These are phyloP conservation scores for Microctonus brassicae DNA, from an alignment of 2,888 invertebrate species.

Conservation along the genomic window DNA sequence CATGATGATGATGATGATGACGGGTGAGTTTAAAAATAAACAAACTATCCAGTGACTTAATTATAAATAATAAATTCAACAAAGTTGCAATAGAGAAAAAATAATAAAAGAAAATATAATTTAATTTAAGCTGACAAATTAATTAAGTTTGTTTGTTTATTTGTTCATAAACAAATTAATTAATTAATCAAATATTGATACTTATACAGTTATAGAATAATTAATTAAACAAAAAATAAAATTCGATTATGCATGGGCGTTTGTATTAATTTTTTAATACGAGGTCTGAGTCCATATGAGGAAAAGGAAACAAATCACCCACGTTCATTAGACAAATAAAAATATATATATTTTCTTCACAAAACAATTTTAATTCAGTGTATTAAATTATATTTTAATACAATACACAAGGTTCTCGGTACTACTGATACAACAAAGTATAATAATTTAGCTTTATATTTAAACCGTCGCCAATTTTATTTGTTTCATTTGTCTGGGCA, in stretches of 20 bases:
- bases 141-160: too few species aligned
- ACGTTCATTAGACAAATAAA: not conserved
- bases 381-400: too few species aligned
- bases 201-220: not conserved
- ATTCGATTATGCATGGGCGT: not conserved
- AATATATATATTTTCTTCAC: not conserved
- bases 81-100: not conserved
- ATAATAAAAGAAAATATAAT: not conserved
- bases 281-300: slow-evolving; percentile 29
- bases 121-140: too few species aligned
- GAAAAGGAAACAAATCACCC: slow-evolving; percentile 1
- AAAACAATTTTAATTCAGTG: too few species aligned
- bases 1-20: slow-evolving; percentile 33
- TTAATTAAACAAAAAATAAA: not conserved
- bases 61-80: not conserved
- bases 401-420: too few species aligned
- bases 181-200: too few species aligned
- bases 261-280: slow-evolving; percentile 15
- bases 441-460: not conserved
- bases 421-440: not conserved
- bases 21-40: slow-evolving; percentile 43
- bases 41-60: not conserved
- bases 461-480: not conserved
- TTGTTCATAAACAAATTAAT: too few species aligned
- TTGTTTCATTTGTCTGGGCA: not conserved